phyloP scores from a whole-genome alignment of 1,140 invertebrate species.

The Cherax quadricarinatus region DNA sequence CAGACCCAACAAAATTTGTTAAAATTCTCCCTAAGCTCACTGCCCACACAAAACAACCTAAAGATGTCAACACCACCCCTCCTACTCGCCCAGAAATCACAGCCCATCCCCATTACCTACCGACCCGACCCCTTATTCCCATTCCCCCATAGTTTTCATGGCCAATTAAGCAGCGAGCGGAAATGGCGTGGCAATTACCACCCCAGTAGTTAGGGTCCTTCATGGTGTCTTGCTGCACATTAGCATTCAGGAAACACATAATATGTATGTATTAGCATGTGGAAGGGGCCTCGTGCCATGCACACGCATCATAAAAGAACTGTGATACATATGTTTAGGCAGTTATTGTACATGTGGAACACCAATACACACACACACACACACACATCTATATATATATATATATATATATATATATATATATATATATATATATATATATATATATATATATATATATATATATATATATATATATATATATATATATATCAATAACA shows the following conservation, averaged over 20 bases:
- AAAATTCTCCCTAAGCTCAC: background rate
- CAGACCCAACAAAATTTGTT: too few species aligned
- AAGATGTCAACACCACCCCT: background rate
- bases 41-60: background rate
- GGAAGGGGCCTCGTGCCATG: background rate
- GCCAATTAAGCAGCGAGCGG: slow-evolving; percentile 58
- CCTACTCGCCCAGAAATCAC: background rate
- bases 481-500: too few species aligned
- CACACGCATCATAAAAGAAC: too few species aligned
- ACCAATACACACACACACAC: background rate
- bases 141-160: slow-evolving; percentile 47
- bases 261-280: background rate
- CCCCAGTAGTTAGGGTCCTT: slow-evolving; percentile 17
- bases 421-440: background rate
- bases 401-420: slow-evolving; percentile 20
- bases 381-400: background rate
- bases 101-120: background rate
- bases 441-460: too few species aligned
- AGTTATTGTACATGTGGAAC: background rate
- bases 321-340: background rate
- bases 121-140: background rate
- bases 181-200: slow-evolving; percentile 60
- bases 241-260: slow-evolving; percentile 23
- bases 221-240: slow-evolving; percentile 39
- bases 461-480: too few species aligned